Base-by-base conservation (phyloP, 2,888 invertebrate species). In the Pyrgus malvae region DNA sequence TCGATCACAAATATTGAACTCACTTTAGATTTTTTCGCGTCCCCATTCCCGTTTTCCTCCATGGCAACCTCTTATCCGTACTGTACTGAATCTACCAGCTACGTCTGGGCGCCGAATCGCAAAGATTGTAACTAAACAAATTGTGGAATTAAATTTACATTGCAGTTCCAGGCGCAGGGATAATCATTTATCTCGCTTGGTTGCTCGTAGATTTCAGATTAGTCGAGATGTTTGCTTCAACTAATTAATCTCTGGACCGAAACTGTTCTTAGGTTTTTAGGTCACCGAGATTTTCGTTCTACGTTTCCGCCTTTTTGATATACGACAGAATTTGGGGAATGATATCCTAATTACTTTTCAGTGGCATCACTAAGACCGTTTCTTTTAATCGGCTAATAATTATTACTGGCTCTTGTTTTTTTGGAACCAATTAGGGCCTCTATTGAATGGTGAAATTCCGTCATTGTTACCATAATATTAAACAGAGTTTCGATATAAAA, bases 111-210 rank as follows among this genome's bases (percentile, higher is more conserved):
- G 41, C 67, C 60, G 60, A 69, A 68, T 67, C 67, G 72, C 67
- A 68, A 72, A 69, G 68, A 68, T 70, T 72, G 70, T 75, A 69
- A 78, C 78, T 80, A 78, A 75, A 76, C 73, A 72, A 66, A 66
- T 66, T 77, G 70, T 70, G 74, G 64, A 74, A 76, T 81, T 76
- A 79, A 78, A 79, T 78, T 72, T 70, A 74, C 74, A 78, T 78
- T 81, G 83, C 84, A 80, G 79, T 83, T 82, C 74, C 72, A 72
- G 68, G 67, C 66, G 53, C 56, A 57, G 70, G 75, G 72, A 76
- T 83, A 76, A 84, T 83, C 80, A 85, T 86, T 86, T 83, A 85
- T 82, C 78, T 76, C 78, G 74, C 75, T 69, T 74, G 79, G 78
- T 74, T 81, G 80, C 80, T 75, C 74, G 72, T 68, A 82, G 83